Percentiles rank a stretch among this genome's conserved stretches.
phyloP scores from a whole-genome alignment of 2,113 vertebrate species.

The Cisticola juncidis region DNA sequence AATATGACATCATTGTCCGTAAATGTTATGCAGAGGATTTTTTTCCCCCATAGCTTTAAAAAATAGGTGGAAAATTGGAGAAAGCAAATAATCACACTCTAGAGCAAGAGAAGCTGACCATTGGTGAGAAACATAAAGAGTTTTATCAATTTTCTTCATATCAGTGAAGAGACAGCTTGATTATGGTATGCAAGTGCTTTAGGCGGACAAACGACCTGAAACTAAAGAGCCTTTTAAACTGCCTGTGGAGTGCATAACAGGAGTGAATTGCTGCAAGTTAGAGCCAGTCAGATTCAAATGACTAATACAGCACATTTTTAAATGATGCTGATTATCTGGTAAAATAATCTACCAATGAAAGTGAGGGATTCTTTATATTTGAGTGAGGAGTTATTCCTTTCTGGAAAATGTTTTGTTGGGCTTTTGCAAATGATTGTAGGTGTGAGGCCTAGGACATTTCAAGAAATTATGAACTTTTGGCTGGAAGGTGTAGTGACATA shows the following conservation, averaged over 20 bases:
- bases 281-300: background rate
- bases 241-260: background rate
- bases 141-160: background rate
- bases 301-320: background rate
- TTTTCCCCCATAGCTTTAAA: background rate
- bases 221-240: background rate
- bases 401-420: background rate
- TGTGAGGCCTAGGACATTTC: background rate
- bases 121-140: background rate
- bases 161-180: background rate
- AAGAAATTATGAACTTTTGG: background rate
- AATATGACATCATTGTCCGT: background rate
- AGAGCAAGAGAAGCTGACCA: background rate
- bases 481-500: background rate
- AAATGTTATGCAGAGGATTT: background rate
- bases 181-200: background rate
- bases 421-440: background rate
- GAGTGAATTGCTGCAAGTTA: background rate
- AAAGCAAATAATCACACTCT: background rate
- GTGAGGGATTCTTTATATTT: background rate
- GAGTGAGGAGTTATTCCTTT: background rate
- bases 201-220: background rate
- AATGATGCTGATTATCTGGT: background rate
- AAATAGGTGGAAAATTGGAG: background rate
- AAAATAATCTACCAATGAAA: background rate